Evolutionary conservation across 2,888 invertebrate genomes (phyloP).

Genomic region (Noctuana brunneofusca): DNA sequence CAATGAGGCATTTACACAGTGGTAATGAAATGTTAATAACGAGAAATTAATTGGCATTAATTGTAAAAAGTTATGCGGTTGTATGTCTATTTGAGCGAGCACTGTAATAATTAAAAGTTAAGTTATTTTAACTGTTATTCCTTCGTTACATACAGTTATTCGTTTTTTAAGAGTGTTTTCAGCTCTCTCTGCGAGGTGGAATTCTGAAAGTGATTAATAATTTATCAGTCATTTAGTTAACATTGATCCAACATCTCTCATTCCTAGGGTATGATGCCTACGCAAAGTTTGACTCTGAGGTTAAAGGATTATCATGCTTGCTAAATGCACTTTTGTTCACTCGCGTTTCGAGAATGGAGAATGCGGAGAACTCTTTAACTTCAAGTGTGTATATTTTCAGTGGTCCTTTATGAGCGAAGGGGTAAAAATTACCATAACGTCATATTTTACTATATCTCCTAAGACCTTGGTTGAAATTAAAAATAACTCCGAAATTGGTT

Average conservation of each 20-base stretch:
- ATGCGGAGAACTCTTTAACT: no score
- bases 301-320: no score
- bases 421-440: no score
- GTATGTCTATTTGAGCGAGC: constrained; percentile 19
- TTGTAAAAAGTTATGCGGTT: constrained; percentile 15
- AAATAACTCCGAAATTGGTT: not conserved
- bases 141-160: constrained; percentile 1
- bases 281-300: no score
- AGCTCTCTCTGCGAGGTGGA: not conserved
- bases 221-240: not conserved
- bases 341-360: no score
- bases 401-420: no score
- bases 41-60: constrained; percentile 25
- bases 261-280: no score
- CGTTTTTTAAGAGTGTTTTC: constrained; percentile 7
- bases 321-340: no score
- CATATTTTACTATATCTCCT: no score
- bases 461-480: no score
- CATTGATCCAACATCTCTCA: no score
- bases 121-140: constrained; percentile 22
- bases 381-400: no score
- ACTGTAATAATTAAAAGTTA: constrained; percentile 14
- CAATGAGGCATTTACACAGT: not conserved
- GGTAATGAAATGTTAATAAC: constrained; percentile 19
- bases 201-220: not conserved